A percentile compares a stretch with the other conserved stretches of the same genome.
These are phyloP conservation scores for Gymnorhina tibicen DNA, from an alignment of 2,113 vertebrate genomes.

Conservation along the genomic window DNA sequence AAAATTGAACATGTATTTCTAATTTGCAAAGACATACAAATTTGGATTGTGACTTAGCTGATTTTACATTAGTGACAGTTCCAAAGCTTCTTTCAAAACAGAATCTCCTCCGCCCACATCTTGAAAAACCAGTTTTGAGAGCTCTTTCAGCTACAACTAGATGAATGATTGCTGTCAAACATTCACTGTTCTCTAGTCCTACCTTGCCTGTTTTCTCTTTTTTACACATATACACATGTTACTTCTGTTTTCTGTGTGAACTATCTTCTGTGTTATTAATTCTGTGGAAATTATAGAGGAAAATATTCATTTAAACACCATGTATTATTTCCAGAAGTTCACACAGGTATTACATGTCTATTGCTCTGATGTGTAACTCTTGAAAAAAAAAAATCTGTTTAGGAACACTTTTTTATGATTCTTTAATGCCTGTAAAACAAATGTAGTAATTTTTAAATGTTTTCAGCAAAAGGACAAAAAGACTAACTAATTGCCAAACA, in stretches of 20 bases:
- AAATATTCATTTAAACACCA: background rate
- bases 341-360: background rate
- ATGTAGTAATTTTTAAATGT: background rate
- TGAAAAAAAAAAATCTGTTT: background rate
- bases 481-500: background rate
- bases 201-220: background rate
- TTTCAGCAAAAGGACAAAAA: background rate
- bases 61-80: slow-evolving; percentile 5
- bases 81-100: slow-evolving; percentile 60
- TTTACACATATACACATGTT: background rate
- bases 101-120: slow-evolving; percentile 54
- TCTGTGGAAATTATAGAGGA: background rate
- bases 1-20: background rate
- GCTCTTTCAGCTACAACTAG: slow-evolving; percentile 55
- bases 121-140: slow-evolving; percentile 73
- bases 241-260: background rate
- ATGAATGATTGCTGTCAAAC: slow-evolving; percentile 40
- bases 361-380: background rate
- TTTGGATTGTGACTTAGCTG: background rate
- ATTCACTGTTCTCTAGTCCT: background rate
- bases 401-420: background rate
- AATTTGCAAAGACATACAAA: background rate
- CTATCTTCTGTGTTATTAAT: background rate
- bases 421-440: background rate
- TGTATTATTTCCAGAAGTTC: background rate